Evolutionary conservation across 2,888 invertebrate genomes (phyloP).

Genomic region (Ophion costatus): DNA sequence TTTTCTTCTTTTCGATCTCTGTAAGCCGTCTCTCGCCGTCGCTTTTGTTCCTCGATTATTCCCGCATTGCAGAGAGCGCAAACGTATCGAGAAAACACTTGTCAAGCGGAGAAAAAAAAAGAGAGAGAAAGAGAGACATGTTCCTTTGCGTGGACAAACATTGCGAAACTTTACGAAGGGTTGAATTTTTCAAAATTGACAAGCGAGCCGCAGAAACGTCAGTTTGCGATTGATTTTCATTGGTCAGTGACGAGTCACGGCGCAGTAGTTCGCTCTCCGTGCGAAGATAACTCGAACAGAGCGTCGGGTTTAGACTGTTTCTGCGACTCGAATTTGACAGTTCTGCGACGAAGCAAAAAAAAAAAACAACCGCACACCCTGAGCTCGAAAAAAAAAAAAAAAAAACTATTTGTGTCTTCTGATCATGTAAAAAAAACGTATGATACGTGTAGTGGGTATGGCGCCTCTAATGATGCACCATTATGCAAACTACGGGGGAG

Average conservation of each 20-base stretch:
- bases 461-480: conserved; percentile 85
- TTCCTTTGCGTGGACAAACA: conserved; percentile 28
- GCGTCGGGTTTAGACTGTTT: conserved; percentile 65
- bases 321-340: conserved; percentile 75
- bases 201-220: conserved; percentile 72
- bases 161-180: neutral
- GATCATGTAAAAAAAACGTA: conserved; percentile 69
- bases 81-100: conserved; percentile 55
- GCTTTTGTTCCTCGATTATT: conserved; percentile 62
- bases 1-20: conserved; percentile 63
- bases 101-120: conserved; percentile 15
- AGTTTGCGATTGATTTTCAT: neutral
- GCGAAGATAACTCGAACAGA: neutral
- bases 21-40: conserved; percentile 70
- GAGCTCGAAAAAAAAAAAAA: conserved; percentile 48
- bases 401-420: conserved; percentile 52
- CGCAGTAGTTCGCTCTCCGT: neutral
- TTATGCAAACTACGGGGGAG: conserved; percentile 86
- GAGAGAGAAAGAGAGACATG: conserved; percentile 23
- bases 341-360: conserved; percentile 57
- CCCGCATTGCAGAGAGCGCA: conserved; percentile 37
- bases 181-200: conserved; percentile 33
- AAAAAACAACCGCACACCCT: neutral
- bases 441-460: conserved; percentile 84
- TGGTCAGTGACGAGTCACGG: neutral